Evolutionary conservation across 2,888 invertebrate species (phyloP).

Genomic region (Proisotoma minuta): DNA sequence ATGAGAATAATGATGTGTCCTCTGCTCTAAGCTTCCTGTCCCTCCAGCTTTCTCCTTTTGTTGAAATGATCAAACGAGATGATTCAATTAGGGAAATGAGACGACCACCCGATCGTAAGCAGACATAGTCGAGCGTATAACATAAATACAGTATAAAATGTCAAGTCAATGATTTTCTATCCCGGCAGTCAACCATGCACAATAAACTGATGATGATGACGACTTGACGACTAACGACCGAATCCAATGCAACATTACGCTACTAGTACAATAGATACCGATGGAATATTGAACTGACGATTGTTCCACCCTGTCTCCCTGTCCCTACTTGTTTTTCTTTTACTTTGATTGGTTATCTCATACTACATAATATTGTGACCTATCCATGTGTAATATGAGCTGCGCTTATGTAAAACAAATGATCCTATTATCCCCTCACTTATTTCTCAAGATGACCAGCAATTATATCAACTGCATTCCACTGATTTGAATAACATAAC

Average conservation of each 20-base stretch:
- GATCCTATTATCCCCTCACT: too few relatives aligned
- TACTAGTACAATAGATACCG: background rate
- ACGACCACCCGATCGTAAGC: conserved; percentile 6
- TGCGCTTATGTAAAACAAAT: too few relatives aligned
- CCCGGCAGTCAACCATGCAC: background rate
- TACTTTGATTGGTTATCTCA: too few relatives aligned
- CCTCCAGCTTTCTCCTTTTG: conserved; percentile 8
- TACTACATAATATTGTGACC: too few relatives aligned
- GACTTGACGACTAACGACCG: background rate
- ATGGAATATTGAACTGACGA: background rate
- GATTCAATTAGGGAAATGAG: conserved; percentile 47
- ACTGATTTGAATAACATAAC: too few relatives aligned
- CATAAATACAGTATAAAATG: background rate
- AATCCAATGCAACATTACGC: background rate
- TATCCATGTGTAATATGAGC: too few relatives aligned
- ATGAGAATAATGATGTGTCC: background rate
- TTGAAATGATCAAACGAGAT: conserved; percentile 20
- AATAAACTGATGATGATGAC: background rate
- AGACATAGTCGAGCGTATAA: background rate
- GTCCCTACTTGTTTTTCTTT: too few relatives aligned
- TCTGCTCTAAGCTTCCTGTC: background rate
- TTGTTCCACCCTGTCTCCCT: background rate
- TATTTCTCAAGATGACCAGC: too few relatives aligned
- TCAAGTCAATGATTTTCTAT: background rate
- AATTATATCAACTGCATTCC: too few relatives aligned